Conservation (phyloP, 2,797 vertebrate species). For the Poeciliopsis gracilis region DNA sequence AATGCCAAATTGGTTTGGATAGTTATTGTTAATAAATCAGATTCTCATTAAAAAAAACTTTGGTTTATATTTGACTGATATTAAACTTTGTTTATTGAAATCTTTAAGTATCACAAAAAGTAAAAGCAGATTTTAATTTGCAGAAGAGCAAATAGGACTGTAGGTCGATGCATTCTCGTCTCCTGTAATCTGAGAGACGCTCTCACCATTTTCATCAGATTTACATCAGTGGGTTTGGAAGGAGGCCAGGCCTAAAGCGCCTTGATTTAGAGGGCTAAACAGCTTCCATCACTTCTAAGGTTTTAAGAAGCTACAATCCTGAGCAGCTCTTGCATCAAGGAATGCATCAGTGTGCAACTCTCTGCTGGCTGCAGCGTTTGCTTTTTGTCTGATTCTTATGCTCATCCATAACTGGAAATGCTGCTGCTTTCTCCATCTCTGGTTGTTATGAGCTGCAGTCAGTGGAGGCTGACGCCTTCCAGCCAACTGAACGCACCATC, state of each 20-base stretch:
- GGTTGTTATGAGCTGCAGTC: conserved; percentile 8
- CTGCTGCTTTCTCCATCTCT: conserved; percentile 29
- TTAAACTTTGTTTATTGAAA: background rate
- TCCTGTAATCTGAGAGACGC: conserved; percentile 40
- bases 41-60: background rate
- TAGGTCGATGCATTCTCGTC: conserved; percentile 38
- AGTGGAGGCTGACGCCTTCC: conserved; percentile 16
- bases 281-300: conserved; percentile 41
- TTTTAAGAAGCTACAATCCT: conserved; percentile 49
- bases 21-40: background rate
- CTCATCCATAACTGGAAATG: conserved; percentile 28
- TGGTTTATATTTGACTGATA: background rate
- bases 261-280: conserved; percentile 52
- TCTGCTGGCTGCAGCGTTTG: conserved; percentile 31
- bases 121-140: background rate
- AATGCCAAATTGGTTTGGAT: background rate
- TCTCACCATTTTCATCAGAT: conserved; percentile 75
- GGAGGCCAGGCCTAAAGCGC: conserved; percentile 46
- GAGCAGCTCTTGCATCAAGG: conserved; percentile 52
- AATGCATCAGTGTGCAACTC: conserved; percentile 21
- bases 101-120: background rate
- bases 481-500: background rate
- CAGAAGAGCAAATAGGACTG: background rate
- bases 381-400: conserved; percentile 25
- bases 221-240: conserved; percentile 69